A percentile compares a stretch with the other conserved stretches of the same genome.
These are phyloP conservation scores for Argyresthia goedartella DNA, from an alignment of 2,888 invertebrate species.

Conservation along the genomic window DNA sequence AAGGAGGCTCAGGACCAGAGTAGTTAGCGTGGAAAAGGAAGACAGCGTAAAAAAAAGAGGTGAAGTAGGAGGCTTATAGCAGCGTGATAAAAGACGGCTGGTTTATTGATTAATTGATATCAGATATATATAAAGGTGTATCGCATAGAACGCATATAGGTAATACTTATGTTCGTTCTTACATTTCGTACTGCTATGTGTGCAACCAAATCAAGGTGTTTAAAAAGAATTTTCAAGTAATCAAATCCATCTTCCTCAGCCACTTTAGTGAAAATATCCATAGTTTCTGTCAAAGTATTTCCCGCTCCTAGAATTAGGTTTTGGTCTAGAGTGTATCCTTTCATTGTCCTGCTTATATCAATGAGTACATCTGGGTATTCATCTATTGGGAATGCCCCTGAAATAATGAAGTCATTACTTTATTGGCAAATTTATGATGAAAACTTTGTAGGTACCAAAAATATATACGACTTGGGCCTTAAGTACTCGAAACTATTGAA, in stretches of 20 bases:
- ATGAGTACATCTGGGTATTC: slow-evolving; percentile 61
- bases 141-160: slow-evolving; percentile 23
- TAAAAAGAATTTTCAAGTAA: slow-evolving; percentile 70
- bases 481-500: too few relatives aligned
- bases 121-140: too few relatives aligned
- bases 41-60: too few relatives aligned
- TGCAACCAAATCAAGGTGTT: slow-evolving; percentile 79
- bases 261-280: slow-evolving; percentile 53
- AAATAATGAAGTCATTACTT: too few relatives aligned
- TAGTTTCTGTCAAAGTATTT: slow-evolving; percentile 65
- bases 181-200: slow-evolving; percentile 82
- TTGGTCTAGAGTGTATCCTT: slow-evolving; percentile 39
- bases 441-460: too few relatives aligned
- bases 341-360: slow-evolving; percentile 74
- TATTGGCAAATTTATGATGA: too few relatives aligned
- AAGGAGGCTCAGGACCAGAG: too few relatives aligned
- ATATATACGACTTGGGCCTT: too few relatives aligned
- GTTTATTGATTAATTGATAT: too few relatives aligned
- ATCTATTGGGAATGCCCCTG: slow-evolving; percentile 25
- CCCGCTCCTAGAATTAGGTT: slow-evolving; percentile 73
- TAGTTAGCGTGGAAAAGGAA: too few relatives aligned
- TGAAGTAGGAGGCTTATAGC: too few relatives aligned
- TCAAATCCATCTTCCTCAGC: slow-evolving; percentile 54
- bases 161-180: slow-evolving; percentile 23
- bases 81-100: too few relatives aligned